Conservation (phyloP, 2,797 vertebrate species). For the Ctenopoma kingsleyae region DNA sequence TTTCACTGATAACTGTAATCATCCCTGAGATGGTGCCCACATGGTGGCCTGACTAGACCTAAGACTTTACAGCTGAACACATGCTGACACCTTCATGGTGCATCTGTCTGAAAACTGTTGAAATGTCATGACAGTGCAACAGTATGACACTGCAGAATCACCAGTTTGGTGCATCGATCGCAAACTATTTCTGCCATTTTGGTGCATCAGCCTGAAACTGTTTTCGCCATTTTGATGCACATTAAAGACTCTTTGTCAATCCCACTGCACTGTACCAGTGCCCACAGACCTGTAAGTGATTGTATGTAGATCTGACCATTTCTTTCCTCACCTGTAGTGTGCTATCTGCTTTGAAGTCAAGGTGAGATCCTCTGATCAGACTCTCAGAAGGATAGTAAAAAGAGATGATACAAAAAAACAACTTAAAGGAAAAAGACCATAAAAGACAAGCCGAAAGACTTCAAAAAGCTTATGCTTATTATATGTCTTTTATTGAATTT, state of each 20-base stretch:
- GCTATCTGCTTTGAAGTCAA: slow-evolving; percentile 86
- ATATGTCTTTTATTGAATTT: slow-evolving; percentile 91
- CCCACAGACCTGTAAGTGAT: slow-evolving; percentile 92
- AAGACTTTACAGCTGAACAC: slow-evolving; percentile 62
- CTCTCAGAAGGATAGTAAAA: slow-evolving; percentile 72
- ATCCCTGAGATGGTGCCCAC: slow-evolving; percentile 59
- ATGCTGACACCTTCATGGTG: slow-evolving; percentile 38
- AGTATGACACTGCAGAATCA: slow-evolving; percentile 60
- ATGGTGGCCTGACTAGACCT: slow-evolving; percentile 58
- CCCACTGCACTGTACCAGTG: slow-evolving; percentile 96
- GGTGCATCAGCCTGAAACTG: slow-evolving; percentile 73
- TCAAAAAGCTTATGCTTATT: slow-evolving; percentile 87
- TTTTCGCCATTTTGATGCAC: slow-evolving; percentile 84
- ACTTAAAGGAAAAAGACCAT: slow-evolving; percentile 47
- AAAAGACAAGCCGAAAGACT: slow-evolving; percentile 76
- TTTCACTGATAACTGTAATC: slow-evolving; percentile 55
- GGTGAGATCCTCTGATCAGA: slow-evolving; percentile 88
- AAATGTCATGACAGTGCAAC: slow-evolving; percentile 68
- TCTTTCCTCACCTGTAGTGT: slow-evolving; percentile 90
- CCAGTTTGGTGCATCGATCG: slow-evolving; percentile 63
- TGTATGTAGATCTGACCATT: slow-evolving; percentile 91
- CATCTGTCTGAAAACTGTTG: slow-evolving; percentile 72
- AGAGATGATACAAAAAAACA: slow-evolving; percentile 62
- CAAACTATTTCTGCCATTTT: slow-evolving; percentile 72
- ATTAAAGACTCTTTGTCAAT: slow-evolving; percentile 89